Base-by-base conservation (phyloP, 2,797 vertebrate genomes). In the Semaprochilodus insignis region DNA sequence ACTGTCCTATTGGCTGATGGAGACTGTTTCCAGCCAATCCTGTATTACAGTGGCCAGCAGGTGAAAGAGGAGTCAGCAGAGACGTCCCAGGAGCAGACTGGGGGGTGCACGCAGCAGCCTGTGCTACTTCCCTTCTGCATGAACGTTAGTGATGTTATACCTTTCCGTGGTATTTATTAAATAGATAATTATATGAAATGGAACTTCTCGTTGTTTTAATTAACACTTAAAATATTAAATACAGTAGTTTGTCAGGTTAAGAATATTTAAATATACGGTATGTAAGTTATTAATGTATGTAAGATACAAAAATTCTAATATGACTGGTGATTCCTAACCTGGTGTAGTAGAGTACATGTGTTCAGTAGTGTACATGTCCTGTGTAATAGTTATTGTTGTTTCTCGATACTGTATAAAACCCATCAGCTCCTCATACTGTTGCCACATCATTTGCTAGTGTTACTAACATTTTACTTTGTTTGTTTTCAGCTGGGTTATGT, bases 11-110 rank as follows among this genome's bases (percentile, higher is more conserved):
- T 99, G 65, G 96, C 96, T 27, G 98, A 99, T 62, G 97, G 96
- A 11, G 96, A 97, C 88, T 97, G 97, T 77, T 97, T 96, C 87
- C 97, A 98, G 83, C 97, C 98, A 89, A 96, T 95, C 62, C 92
- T 99, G 40, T 99, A 97, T 91, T 99, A 97, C 88, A 96, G 97
- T 85, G 97, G 98, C 6, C 94, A 92, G 85, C 96, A 96, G 90
- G 92, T 95, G 63, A 85, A 78, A 57, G 85, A 90, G 81, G 93
- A 93, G 59, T 21, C 34, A 2, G 88, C 78, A 63, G 85, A 83
- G 25, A 85, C 11, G 54, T 85, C 90, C 80, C 89, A 91, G 88
- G 92, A 93, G 87, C 89, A 87, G 17, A 72, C 25, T 0, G 91
- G 90, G 15, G 91, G 91, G 76, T 94, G 90, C 91, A 94, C 95